Evolutionary conservation across 1,140 invertebrate species (phyloP), one percentile per base, ranked within the genome.

Genomic region (Capitella teleta): DNA sequence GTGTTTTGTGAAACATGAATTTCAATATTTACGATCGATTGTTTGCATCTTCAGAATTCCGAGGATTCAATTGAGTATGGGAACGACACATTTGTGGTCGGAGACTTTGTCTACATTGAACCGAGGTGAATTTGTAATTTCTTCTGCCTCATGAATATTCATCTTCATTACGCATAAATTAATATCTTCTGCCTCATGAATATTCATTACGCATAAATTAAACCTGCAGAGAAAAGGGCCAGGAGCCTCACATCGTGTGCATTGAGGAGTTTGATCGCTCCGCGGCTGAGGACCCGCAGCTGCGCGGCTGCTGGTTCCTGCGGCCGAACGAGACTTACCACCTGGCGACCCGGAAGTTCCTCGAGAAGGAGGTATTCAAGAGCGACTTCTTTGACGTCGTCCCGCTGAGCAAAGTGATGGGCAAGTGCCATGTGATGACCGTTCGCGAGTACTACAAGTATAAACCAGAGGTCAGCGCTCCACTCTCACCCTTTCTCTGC

Each of bases 311-410:
- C 62, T 84, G 84, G 63, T 89, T 85, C 66, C 85, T 82, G 60
- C 72, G 86, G 64, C 88, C 88, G 0, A 82, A 86, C 61, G 93
- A 98, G 73, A 98, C 95, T 0, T 97, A 86, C 74, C 94, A 98
- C 72, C 78, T 94, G 2, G 84, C 90, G 5, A 92, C 88, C 2
- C 78, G 93, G 57, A 94, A 92, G 73, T 98, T 98, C 70, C 75
- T 95, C 0, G 86, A 94, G 60, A 86, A 80, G 69, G 93, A 98
- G 72, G 84, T 97, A 12, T 97, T 98, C 65, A 90, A 94, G 71
- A 95, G 87, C 53, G 89, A 94, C 57, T 79, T 84, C 52, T 82
- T 86, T 60, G 79, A 86, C 55, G 84, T 84, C 3, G 78, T 90
- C 16, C 83, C 87, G 0, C 74, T 97, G 56, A 83, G 84, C 53